A percentile compares a stretch with the other conserved stretches of the same genome.
These are phyloP conservation scores for Rhamnusium bicolor DNA, from an alignment of 2,888 invertebrate species.

Conservation along the genomic window DNA sequence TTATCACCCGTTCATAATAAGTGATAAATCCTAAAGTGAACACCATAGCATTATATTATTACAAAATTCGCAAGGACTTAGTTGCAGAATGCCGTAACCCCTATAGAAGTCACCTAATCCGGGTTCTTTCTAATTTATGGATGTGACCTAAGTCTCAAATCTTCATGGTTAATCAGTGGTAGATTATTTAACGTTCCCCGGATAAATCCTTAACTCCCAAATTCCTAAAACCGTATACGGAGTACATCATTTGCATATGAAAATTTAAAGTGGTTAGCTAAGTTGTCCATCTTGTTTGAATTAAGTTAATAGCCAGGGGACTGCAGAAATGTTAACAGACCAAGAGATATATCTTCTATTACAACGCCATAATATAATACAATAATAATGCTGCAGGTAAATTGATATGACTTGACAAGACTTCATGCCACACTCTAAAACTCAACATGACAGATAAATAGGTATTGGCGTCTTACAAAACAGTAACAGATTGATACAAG, in stretches of 20 bases:
- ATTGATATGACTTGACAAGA: background rate
- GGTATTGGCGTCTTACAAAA: too few species aligned
- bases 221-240: slow-evolving; percentile 3
- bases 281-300: slow-evolving; percentile 49
- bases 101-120: slow-evolving; percentile 21
- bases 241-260: slow-evolving; percentile 35
- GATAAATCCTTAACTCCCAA: slow-evolving; percentile 3
- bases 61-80: slow-evolving; percentile 14
- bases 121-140: slow-evolving; percentile 36
- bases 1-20: background rate
- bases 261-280: slow-evolving; percentile 38
- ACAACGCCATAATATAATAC: background rate
- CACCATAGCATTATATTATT: background rate
- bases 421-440: too few species aligned
- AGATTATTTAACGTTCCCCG: slow-evolving; percentile 3
- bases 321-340: slow-evolving; percentile 35
- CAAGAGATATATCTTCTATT: background rate
- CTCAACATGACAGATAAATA: too few species aligned
- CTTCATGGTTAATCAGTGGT: slow-evolving; percentile 28
- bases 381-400: background rate
- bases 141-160: slow-evolving; percentile 21
- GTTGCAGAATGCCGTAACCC: background rate
- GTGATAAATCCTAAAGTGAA: background rate
- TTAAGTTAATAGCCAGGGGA: slow-evolving; percentile 53
- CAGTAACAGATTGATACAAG: too few species aligned